Conservation (phyloP, 2,888 invertebrate species). For the Eupeodes latifasciatus region DNA sequence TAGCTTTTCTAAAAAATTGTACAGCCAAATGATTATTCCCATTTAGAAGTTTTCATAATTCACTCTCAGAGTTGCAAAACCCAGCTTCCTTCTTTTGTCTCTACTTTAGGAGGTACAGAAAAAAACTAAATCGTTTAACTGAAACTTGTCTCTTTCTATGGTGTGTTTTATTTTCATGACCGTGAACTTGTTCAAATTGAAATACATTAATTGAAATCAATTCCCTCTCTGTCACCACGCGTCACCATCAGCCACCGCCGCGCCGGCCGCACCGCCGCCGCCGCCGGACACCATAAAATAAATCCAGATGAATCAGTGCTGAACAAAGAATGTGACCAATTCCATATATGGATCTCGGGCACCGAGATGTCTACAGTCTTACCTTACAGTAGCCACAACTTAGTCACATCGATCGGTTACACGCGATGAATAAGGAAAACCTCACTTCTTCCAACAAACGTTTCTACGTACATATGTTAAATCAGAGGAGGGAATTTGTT, state of each 20-base stretch:
- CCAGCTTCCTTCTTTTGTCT: neutral
- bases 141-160: neutral
- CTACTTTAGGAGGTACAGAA: neutral
- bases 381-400: constrained; percentile 43
- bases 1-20: too few species aligned
- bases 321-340: constrained; percentile 71
- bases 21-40: neutral
- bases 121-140: constrained; percentile 27
- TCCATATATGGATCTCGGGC: constrained; percentile 69
- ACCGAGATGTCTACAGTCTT: constrained; percentile 61
- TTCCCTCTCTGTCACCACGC: constrained; percentile 9
- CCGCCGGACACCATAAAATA: neutral
- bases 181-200: constrained; percentile 55
- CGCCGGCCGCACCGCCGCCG: too few species aligned
- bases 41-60: neutral
- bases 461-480: constrained; percentile 16
- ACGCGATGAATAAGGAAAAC: constrained; percentile 61
- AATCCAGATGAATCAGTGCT: constrained; percentile 65
- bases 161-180: constrained; percentile 36
- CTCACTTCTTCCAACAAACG: constrained; percentile 13
- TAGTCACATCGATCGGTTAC: constrained; percentile 58
- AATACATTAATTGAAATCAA: constrained; percentile 67
- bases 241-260: neutral
- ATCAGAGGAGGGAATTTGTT: constrained; percentile 32
- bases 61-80: neutral